These are phyloP conservation scores for Ctenomys sociabilis DNA, from an alignment of 2,113 vertebrate species.

Conservation along the genomic window DNA sequence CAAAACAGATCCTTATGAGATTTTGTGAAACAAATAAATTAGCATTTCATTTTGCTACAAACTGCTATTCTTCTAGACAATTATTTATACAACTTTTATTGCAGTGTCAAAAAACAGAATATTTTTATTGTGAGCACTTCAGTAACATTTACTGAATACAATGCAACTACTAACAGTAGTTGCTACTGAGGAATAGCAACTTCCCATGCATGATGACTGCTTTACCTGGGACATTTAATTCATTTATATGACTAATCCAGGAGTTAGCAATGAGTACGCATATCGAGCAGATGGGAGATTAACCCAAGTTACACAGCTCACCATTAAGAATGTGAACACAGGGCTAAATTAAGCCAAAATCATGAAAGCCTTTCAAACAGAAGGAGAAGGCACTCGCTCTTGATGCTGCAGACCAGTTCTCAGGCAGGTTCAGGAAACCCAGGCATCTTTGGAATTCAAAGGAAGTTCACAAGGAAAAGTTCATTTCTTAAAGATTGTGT, in stretches of 20 bases:
- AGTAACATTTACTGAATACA: neutral
- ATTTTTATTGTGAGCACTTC: neutral
- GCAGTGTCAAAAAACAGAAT: neutral
- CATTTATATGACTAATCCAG: neutral
- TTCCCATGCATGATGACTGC: neutral
- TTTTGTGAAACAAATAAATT: neutral
- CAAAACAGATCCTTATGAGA: neutral
- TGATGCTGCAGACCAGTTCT: neutral
- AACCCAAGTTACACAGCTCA: neutral
- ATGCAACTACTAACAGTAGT: neutral
- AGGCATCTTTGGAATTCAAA: neutral
- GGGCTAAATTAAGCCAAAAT: neutral
- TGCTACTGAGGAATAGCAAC: neutral
- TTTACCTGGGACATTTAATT: neutral
- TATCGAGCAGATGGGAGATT: neutral
- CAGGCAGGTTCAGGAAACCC: neutral
- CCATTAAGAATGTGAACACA: neutral
- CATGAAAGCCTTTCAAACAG: neutral
- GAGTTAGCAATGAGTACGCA: neutral
- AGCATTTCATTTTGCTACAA: neutral
- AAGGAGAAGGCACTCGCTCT: neutral
- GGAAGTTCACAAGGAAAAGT: neutral
- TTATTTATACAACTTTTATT: neutral
- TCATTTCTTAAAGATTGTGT: neutral
- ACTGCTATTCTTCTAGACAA: neutral